Evolutionary conservation across 2,888 invertebrate species (phyloP).

Genomic region (Cistogaster globosa): DNA sequence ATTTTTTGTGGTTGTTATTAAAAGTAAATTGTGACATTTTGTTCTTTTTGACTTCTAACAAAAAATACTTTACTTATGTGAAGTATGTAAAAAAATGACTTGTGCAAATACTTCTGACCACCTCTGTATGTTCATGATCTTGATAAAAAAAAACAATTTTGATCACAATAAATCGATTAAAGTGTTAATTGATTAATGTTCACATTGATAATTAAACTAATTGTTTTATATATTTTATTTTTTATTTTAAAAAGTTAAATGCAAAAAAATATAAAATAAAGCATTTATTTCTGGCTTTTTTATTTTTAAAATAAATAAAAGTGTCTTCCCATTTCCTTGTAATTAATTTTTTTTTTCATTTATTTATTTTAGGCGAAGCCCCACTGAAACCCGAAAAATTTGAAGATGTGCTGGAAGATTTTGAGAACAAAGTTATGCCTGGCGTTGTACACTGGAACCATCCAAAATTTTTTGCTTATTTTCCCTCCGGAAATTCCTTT

Average conservation of each 20-base stretch:
- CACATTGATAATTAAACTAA: slow-evolving; percentile 21
- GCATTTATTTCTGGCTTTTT: neutral
- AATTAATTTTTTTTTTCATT: neutral
- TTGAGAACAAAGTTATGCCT: slow-evolving; percentile 91
- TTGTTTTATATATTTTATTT: slow-evolving; percentile 24
- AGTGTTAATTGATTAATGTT: slow-evolving; percentile 42
- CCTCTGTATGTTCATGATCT: slow-evolving; percentile 29
- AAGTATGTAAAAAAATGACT: no score
- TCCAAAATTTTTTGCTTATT: slow-evolving; percentile 96
- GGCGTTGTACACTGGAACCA: slow-evolving; percentile 97
- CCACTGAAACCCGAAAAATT: slow-evolving; percentile 89
- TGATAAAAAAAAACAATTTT: slow-evolving; percentile 32
- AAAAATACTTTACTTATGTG: no score
- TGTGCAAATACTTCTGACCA: no score
- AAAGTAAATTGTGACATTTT: no score
- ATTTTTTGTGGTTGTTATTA: no score
- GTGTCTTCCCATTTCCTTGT: no score
- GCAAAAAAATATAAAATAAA: no score
- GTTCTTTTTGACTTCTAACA: no score
- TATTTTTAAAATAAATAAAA: no score
- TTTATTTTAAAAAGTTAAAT: neutral
- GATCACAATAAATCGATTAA: slow-evolving; percentile 26
- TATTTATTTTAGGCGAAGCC: slow-evolving; percentile 84
- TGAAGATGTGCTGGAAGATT: slow-evolving; percentile 89
- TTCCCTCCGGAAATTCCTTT: slow-evolving; percentile 95